phyloP scores from a whole-genome alignment of 2,888 invertebrate species.

The Drosophila anceps region DNA sequence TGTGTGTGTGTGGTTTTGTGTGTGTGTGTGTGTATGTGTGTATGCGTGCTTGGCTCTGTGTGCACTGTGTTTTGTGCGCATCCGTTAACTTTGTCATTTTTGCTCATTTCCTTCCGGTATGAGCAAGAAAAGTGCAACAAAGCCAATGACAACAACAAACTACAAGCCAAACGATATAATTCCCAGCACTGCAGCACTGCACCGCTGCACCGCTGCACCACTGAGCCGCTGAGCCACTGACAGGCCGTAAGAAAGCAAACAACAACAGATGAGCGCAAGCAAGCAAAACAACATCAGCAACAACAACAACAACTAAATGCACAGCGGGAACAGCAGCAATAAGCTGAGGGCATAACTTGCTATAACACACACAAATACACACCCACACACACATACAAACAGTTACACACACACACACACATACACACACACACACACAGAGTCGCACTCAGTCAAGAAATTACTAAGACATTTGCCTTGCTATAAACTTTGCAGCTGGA shows the following conservation, averaged over 20 bases:
- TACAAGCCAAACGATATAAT: conserved; percentile 64
- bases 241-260: conserved; percentile 75
- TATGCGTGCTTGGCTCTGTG: conserved; percentile 33
- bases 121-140: conserved; percentile 72
- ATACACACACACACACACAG: conserved; percentile 20
- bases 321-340: conserved; percentile 75
- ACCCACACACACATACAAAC: conserved; percentile 10
- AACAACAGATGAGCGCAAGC: conserved; percentile 46
- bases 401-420: conserved; percentile 11
- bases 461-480: conserved; percentile 62
- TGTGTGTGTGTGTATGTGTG: conserved; percentile 1
- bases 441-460: conserved; percentile 59
- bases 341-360: conserved; percentile 77
- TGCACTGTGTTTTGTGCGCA: conserved; percentile 75
- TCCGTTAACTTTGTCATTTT: conserved; percentile 83
- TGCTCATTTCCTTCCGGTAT: conserved; percentile 82
- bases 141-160: conserved; percentile 37
- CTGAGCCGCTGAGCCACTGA: conserved; percentile 77
- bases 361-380: conserved; percentile 38
- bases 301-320: conserved; percentile 46
- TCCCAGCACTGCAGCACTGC: conserved; percentile 61
- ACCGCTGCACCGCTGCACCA: conserved; percentile 50
- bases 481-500: conserved; percentile 69
- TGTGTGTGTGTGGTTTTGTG: conserved; percentile 18
- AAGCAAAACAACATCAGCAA: neutral